Base-by-base conservation (phyloP, 2,797 vertebrate genomes). In the Cebuella pygmaea region DNA sequence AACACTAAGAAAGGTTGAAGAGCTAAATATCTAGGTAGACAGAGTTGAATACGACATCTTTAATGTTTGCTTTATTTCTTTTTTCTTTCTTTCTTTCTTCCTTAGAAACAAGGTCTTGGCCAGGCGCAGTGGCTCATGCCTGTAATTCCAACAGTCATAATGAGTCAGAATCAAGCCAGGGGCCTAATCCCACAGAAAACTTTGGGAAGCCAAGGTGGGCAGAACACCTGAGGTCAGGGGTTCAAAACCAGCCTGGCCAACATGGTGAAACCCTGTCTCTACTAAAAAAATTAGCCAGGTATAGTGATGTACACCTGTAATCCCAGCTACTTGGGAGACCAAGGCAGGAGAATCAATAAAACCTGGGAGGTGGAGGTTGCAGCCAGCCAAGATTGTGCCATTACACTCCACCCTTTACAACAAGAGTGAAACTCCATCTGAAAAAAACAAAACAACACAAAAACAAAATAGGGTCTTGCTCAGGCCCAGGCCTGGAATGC, bases 21-120 rank as follows among this genome's bases (percentile, higher is more conserved):
- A 97, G 52, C 59, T 80, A 57, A 89, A 70, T 87, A 27, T 91
- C 64, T 50, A 70, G 11, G 91, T 84, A 85, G 85, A 78, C 33
- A 93, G 59, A 92, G 17, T 59, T 80, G 74, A 78, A 93, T 30
- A 46, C n/a, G 20, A 46, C 46, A n/a, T 41, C 20, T 88, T 91
- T 72, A 61, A 67, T 85, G 30, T 88, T 81, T 90, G n/a, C 67
- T 70, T 36, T 70, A n/a, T 33, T 64, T 64, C 33, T 64, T 64
- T 64, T 33, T 33, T 33, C 30, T 30, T 61, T 61, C 13, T 64
- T 61, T 61, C 59, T 61, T 61, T 64, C 61, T 64, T 67, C 15
- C 61, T 67, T 67, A 67, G 61, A 67, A 67, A 67, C 61, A 67
- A 33, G 7, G 15, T 19, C 30, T 67, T 67, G 15, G 33, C 61